These are phyloP conservation scores for Centroberyx gerrardi DNA, from an alignment of 2,797 vertebrate species.

Conservation along the genomic window DNA sequence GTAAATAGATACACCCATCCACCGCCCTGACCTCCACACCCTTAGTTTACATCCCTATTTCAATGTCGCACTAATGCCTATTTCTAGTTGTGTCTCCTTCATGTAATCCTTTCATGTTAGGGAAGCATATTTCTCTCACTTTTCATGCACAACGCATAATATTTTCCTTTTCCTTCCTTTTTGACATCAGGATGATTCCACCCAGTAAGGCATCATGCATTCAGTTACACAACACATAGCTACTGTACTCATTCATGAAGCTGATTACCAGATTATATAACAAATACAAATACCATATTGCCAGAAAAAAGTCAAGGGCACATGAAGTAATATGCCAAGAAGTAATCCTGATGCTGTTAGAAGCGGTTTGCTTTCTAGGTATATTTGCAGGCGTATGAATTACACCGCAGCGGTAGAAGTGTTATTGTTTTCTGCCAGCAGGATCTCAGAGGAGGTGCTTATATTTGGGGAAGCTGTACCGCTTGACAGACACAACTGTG, in stretches of 20 bases:
- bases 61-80: too few relatives aligned
- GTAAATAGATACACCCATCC: too few relatives aligned
- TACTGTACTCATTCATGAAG: slow-evolving; percentile 9
- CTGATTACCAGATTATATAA: slow-evolving; percentile 18
- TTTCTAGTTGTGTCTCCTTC: too few relatives aligned
- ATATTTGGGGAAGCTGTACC: slow-evolving; percentile 57
- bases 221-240: slow-evolving; percentile 2
- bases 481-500: slow-evolving; percentile 58
- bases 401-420: slow-evolving; percentile 26
- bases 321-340: not conserved
- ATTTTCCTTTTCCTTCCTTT: slow-evolving; percentile 10
- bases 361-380: slow-evolving; percentile 29
- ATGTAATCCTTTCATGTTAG: not conserved
- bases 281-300: slow-evolving; percentile 10
- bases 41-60: too few relatives aligned
- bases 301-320: slow-evolving; percentile 16
- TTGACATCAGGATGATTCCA: slow-evolving; percentile 10
- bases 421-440: slow-evolving; percentile 48
- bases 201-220: slow-evolving; percentile 17
- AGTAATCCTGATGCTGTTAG: slow-evolving; percentile 4
- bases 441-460: slow-evolving; percentile 54
- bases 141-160: not conserved
- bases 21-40: too few relatives aligned
- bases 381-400: slow-evolving; percentile 28
- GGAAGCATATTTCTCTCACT: not conserved